Conservation (phyloP, 92 coral and sea anemone genomes). For the Parazoanthus darwini region DNA sequence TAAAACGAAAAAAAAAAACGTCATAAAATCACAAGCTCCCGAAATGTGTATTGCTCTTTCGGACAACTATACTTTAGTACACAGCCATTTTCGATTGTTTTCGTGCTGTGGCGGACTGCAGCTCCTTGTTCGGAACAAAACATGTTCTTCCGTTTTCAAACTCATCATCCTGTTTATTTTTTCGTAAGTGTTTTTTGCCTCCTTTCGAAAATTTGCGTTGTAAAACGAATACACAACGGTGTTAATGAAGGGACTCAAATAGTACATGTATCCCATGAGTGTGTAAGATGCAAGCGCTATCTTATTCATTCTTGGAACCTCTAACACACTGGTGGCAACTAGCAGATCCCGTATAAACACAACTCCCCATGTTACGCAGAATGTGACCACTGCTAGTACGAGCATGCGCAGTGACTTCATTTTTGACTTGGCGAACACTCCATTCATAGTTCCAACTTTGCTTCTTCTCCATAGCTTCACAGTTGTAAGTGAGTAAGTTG, state of each 20-base stretch:
- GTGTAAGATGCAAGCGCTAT: not conserved
- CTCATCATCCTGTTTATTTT: not conserved
- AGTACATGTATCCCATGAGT: slow-evolving; percentile 8
- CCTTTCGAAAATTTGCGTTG: slow-evolving; percentile 36
- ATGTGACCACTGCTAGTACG: slow-evolving; percentile 8
- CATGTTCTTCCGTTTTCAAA: not conserved
- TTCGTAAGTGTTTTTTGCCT: not conserved
- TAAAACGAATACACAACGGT: slow-evolving; percentile 32
- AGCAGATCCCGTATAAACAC: slow-evolving; percentile 39
- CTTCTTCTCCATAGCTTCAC: slow-evolving; percentile 31
- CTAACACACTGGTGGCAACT: not conserved
- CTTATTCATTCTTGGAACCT: not conserved
- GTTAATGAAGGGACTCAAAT: slow-evolving; percentile 21
- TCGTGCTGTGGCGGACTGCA: not conserved
- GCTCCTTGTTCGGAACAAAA: not conserved
- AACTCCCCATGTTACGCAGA: slow-evolving; percentile 23
- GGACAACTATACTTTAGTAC: not conserved
- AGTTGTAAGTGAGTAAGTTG: slow-evolving; percentile 19
- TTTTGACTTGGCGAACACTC: slow-evolving; percentile 19
- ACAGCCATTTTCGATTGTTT: not conserved
- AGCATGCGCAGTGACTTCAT: slow-evolving; percentile 32
- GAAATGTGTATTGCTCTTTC: not conserved
- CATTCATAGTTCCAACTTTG: not conserved
- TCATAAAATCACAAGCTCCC: too few species aligned
- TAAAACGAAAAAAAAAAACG: too few species aligned